Percentiles rank a stretch among this genome's conserved stretches.
Evolutionary conservation across 2,113 vertebrate genomes (phyloP).

Genomic region (Larimichthys polyactis): DNA sequence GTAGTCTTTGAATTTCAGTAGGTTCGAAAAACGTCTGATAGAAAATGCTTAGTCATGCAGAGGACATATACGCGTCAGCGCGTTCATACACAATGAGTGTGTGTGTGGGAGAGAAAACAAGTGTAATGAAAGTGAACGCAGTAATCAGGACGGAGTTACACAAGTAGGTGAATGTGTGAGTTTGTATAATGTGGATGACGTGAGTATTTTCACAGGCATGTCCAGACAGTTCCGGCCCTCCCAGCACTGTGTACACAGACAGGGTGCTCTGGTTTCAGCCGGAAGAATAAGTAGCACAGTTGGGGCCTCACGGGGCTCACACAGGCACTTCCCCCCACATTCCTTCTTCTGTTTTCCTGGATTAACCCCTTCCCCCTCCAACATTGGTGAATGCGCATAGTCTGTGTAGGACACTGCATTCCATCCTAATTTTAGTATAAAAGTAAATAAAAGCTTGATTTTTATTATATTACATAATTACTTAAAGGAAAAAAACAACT

Average conservation of each 20-base stretch:
- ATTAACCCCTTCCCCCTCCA: conserved; percentile 40
- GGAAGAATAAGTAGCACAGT: conserved; percentile 60
- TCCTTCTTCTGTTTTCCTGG: conserved; percentile 65
- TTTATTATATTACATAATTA: not conserved
- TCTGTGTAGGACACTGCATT: not conserved
- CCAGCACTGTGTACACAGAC: conserved; percentile 32
- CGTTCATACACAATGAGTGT: not conserved
- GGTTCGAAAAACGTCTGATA: not conserved
- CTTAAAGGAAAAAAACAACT: too few relatives aligned
- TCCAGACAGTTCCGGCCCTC: conserved; percentile 52
- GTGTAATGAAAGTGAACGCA: not conserved
- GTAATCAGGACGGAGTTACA: not conserved
- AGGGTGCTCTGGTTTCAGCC: conserved; percentile 60
- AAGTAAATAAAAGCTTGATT: not conserved
- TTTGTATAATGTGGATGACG: not conserved
- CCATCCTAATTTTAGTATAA: not conserved
- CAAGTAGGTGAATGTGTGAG: not conserved
- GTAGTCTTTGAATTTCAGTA: not conserved
- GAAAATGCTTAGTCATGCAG: not conserved
- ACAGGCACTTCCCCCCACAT: conserved; percentile 63
- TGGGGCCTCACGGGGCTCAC: conserved; percentile 55
- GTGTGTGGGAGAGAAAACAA: not conserved
- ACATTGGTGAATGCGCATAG: conserved; percentile 9
- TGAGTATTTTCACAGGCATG: conserved; percentile 56
- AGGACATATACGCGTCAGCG: conserved; percentile 1